These are phyloP conservation scores for Lycaena phlaeas DNA, from an alignment of 2,888 invertebrate genomes.

Conservation along the genomic window DNA sequence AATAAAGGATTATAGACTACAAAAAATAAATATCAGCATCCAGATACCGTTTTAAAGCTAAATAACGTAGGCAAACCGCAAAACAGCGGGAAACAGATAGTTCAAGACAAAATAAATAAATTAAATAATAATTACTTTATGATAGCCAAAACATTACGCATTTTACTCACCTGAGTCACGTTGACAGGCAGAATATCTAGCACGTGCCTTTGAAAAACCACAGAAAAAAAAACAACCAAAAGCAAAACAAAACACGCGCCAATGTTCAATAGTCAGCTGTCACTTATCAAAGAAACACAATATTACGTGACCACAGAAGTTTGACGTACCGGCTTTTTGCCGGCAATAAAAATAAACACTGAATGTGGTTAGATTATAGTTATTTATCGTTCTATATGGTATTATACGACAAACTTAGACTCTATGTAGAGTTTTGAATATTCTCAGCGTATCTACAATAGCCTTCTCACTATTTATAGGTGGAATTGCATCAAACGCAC, in stretches of 20 bases:
- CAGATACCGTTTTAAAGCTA: no score
- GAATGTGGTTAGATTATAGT: not conserved
- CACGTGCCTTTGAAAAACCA: constrained; percentile 42
- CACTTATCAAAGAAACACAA: constrained; percentile 33
- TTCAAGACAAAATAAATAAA: no score
- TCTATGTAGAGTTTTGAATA: not conserved
- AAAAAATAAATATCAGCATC: no score
- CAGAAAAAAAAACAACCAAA: constrained; percentile 28
- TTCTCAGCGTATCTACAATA: not conserved
- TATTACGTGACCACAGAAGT: constrained; percentile 32
- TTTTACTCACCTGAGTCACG: not conserved
- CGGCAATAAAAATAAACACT: constrained; percentile 42
- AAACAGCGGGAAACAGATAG: no score
- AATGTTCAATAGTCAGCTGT: constrained; percentile 33
- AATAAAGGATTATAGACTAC: no score
- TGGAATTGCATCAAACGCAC: constrained; percentile 37
- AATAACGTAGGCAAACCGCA: no score
- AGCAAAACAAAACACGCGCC: constrained; percentile 31
- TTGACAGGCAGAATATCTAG: constrained; percentile 1
- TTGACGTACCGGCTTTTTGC: constrained; percentile 52
- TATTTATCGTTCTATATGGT: not conserved
- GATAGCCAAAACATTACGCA: no score
- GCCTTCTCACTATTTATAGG: constrained; percentile 4
- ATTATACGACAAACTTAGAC: not conserved
- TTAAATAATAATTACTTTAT: no score